Evolutionary conservation across 2,797 vertebrate genomes (phyloP).

Genomic region (Pantherophis alleghaniensis): DNA sequence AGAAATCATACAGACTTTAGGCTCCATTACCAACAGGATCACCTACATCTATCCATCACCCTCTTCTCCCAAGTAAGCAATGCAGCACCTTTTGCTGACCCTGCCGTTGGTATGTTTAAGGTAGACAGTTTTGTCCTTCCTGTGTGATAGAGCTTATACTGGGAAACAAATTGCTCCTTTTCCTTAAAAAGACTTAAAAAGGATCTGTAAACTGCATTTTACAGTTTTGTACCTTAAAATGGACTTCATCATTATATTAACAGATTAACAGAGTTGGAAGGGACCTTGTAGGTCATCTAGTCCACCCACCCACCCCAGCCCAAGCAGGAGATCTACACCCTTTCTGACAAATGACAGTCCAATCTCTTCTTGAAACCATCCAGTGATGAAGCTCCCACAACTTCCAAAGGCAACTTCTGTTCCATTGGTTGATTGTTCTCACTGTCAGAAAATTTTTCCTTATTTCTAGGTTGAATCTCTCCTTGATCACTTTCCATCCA

Average conservation of each 20-base stretch:
- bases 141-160: background rate
- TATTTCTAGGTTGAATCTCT: no score
- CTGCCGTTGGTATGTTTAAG: background rate
- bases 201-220: background rate
- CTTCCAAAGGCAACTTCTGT: no score
- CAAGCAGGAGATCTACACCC: no score
- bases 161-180: background rate
- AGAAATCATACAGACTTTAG: background rate
- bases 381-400: no score
- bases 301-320: no score
- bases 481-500: no score
- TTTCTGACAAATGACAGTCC: no score
- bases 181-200: background rate
- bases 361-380: no score
- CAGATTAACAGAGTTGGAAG: no score
- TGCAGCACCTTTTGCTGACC: background rate
- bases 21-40: background rate
- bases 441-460: no score
- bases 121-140: background rate
- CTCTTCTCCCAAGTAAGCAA: background rate
- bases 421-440: no score
- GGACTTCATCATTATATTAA: background rate
- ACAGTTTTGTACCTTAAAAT: background rate
- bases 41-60: background rate
- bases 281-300: no score